Base-by-base conservation (phyloP, 2,113 vertebrate species). In the Lichenostomus cassidix region DNA sequence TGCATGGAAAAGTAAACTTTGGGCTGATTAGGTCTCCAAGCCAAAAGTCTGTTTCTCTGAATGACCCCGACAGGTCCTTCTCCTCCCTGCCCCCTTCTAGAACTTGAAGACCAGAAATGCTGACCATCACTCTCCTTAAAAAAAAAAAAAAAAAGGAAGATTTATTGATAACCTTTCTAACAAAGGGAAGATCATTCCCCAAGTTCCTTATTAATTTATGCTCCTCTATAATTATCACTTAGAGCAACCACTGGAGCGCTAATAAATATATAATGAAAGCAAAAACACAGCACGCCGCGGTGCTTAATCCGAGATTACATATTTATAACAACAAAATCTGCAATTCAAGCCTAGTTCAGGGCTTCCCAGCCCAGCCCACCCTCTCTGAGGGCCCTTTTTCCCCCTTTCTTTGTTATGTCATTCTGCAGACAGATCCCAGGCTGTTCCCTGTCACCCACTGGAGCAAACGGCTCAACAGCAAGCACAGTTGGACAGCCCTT, bases 401-500 rank as follows among this genome's bases (percentile, higher is more conserved):
- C 89, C 97, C 97, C 98, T 97, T 98, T 95, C 98, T 98, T 98
- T 98, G 98, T 98, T 98, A 98, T 99, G 99, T 99, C 98, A 99
- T 97, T 97, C 97, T 89, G 97, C 98, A 99, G 99, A 99, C 99
- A 99, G 99, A 99, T 98, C 98, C 98, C 98, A 97, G 98, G 98
- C 98, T 98, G 98, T 98, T 98, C 98, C 98, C 98, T 99, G 99
- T 99, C 99, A 99, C 98, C 98, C 98, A 87, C 95, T 88, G 83
- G 97, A 98, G 98, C 98, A 96, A 97, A 91, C 98, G 59, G 96
- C 98, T 98, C 98, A 97, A 96, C 97, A 98, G 98, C 98, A 96
- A 98, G 98, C 98, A 93, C 98, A 97, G 98, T 98, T 98, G 99
- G 99, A 99, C 98, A 98, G 98, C 98, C 98, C 98, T 98, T 99